Percentiles rank a stretch among this genome's conserved stretches.
Conservation (phyloP, 1,140 invertebrate species). For the Venturia canescens region DNA sequence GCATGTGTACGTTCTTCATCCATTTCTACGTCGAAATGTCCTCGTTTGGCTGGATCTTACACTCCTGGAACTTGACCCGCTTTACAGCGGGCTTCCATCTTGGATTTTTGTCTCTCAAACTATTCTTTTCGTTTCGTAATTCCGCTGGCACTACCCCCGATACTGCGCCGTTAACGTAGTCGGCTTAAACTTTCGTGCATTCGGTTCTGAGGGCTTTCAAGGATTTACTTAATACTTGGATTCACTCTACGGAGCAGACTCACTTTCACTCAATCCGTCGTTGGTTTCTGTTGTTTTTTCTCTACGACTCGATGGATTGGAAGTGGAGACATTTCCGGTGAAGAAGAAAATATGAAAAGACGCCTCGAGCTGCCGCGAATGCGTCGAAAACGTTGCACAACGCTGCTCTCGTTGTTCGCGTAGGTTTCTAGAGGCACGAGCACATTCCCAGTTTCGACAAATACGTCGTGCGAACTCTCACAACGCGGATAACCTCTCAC, state of each 20-base stretch:
- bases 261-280: slow-evolving; percentile 36
- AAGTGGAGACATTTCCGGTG: neutral
- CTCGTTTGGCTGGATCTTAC: slow-evolving; percentile 38
- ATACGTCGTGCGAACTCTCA: neutral
- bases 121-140: slow-evolving; percentile 1
- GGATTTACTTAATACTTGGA: slow-evolving; percentile 48
- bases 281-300: neutral
- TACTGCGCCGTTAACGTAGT: neutral
- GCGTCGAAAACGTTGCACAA: neutral
- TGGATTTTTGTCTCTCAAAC: slow-evolving; percentile 16
- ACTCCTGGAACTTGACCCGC: slow-evolving; percentile 24
- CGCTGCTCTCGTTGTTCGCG: neutral
- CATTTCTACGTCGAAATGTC: slow-evolving; percentile 42
- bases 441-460: neutral
- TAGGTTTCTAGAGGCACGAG: neutral
- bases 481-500: neutral
- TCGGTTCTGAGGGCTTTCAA: slow-evolving; percentile 23
- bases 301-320: neutral
- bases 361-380: slow-evolving; percentile 2
- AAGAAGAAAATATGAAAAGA: slow-evolving; percentile 4
- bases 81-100: neutral
- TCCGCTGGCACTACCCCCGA: neutral
- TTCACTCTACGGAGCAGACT: slow-evolving; percentile 47
- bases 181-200: slow-evolving; percentile 27
- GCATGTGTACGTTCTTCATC: neutral